Base-by-base conservation (phyloP, 37 sponge, comb jelly and placozoan species). In the Geodia barretti region DNA sequence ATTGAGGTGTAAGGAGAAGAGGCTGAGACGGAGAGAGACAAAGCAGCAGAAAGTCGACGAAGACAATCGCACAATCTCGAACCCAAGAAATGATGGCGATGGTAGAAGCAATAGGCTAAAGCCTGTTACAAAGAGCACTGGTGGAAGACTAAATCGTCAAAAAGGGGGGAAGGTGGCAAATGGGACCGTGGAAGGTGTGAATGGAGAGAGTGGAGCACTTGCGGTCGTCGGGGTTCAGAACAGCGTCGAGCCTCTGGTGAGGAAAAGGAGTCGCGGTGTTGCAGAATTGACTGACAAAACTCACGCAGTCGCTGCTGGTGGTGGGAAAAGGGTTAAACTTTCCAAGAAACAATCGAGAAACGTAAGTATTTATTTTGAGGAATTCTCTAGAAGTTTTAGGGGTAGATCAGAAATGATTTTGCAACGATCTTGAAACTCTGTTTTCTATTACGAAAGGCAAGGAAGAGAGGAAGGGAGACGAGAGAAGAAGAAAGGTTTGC, bases 1-100 rank as follows among this genome's bases (percentile, higher is more conserved):
- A 38, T 29, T 78, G 66, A 86, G 79, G 41, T 79, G 86, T 39
- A 33, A 79, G 59, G 73, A 21, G 24, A 71, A 42, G 33, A 26
- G 84, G 47, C 33, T 64, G 68, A 64, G 37, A 33, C 24, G 63
- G 8, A 81, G 26, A 60, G 82, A 59, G 68, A 68, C 33, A 2
- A 5, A 29, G 32, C 1, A 14, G 1, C 3, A 58, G 54, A 29
- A 7, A 34, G 7, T 4, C 32, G 69, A 29, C 29, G 28, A 29
- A 63, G 28, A 29, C n/a, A 9, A 3, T 1, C 43, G 42, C n/a
- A n/a, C n/a, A n/a, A n/a, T n/a, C n/a, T n/a, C n/a, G n/a, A n/a
- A n/a, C n/a, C n/a, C n/a, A n/a, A n/a, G n/a, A n/a, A n/a, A n/a
- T n/a, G n/a, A n/a, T n/a, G n/a, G n/a, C n/a, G n/a, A n/a, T n/a